phyloP scores from a whole-genome alignment of 2,888 invertebrate species.

The Antheraea yamamai region DNA sequence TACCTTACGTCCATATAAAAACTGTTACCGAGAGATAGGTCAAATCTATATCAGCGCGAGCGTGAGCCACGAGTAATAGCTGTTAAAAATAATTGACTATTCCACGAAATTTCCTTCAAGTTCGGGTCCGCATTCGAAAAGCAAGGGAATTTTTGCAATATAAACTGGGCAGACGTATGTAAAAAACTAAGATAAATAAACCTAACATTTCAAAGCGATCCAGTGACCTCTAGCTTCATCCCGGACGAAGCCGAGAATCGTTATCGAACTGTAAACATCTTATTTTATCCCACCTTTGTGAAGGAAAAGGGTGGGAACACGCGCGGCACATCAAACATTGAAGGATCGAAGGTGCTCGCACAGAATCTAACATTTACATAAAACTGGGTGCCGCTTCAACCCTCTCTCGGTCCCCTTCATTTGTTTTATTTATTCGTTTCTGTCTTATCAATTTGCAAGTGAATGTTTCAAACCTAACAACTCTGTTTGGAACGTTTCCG shows the following conservation, averaged over 20 bases:
- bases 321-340: conserved; percentile 55
- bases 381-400: conserved; percentile 54
- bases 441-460: conserved; percentile 59
- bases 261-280: conserved; percentile 43
- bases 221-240: conserved; percentile 21
- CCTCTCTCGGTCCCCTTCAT: conserved; percentile 49
- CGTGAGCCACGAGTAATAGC: too few relatives aligned
- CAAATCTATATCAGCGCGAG: too few relatives aligned
- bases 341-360: conserved; percentile 35
- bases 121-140: neutral
- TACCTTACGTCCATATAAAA: too few relatives aligned
- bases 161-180: neutral
- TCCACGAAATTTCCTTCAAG: neutral
- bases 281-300: conserved; percentile 50
- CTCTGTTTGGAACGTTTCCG: conserved; percentile 24
- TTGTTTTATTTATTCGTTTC: conserved; percentile 62
- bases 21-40: too few relatives aligned
- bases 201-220: neutral
- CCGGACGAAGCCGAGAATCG: conserved; percentile 29
- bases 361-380: conserved; percentile 55
- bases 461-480: conserved; percentile 46
- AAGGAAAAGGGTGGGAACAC: conserved; percentile 27
- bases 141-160: neutral
- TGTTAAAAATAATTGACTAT: too few relatives aligned
- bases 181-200: conserved; percentile 1